Evolutionary conservation across 2,888 invertebrate species (phyloP).

Genomic region (Torymus auratus): DNA sequence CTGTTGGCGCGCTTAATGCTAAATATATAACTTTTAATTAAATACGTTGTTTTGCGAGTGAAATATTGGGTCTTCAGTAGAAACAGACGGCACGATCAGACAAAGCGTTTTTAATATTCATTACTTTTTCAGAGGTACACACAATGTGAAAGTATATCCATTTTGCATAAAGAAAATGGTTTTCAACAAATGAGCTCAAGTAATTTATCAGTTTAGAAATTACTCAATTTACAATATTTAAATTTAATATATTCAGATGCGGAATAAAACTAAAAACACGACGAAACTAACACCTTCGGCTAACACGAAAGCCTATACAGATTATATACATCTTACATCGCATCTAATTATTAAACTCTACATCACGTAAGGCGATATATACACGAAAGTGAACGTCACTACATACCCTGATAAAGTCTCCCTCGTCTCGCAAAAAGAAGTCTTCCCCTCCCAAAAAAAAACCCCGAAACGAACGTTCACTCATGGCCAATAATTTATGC

Average conservation of each 20-base stretch:
- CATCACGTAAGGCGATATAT: background rate
- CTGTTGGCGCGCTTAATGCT: no score
- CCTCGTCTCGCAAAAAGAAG: background rate
- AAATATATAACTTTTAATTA: no score
- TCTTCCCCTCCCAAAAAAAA: no score
- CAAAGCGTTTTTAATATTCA: background rate
- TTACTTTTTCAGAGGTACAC: no score
- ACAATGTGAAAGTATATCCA: no score
- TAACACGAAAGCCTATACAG: background rate
- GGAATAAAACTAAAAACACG: no score
- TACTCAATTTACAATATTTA: no score
- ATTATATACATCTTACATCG: slow-evolving; percentile 3
- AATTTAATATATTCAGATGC: no score
- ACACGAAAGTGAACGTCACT: background rate
- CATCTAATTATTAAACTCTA: slow-evolving; percentile 16
- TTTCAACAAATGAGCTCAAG: no score
- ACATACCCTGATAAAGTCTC: background rate
- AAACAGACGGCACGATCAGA: background rate
- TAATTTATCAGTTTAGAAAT: no score
- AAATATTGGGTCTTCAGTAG: slow-evolving; percentile 7
- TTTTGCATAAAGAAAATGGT: no score
- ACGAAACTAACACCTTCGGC: background rate
- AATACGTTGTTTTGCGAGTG: no score
- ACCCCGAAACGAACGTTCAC: background rate
- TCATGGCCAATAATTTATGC: slow-evolving; percentile 43